These are phyloP conservation scores for Pelecanus crispus DNA, from an alignment of 2,113 vertebrate genomes.

Conservation along the genomic window DNA sequence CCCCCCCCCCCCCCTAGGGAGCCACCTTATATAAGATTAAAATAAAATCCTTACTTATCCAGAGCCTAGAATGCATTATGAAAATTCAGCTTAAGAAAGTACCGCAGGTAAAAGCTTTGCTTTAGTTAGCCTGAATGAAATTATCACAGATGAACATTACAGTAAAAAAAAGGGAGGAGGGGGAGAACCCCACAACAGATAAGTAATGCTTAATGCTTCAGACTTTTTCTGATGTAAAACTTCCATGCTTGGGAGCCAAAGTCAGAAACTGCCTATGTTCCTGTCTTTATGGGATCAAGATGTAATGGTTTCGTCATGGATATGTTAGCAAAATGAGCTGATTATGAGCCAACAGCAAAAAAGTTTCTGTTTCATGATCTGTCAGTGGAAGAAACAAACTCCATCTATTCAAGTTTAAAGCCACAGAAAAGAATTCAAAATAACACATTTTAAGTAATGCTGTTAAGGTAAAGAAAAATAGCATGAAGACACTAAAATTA, in stretches of 20 bases:
- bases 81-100: neutral
- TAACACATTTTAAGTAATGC: neutral
- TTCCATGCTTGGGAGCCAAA: neutral
- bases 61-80: neutral
- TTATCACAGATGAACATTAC: neutral
- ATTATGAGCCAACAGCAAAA: neutral
- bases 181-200: neutral
- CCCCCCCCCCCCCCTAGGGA: neutral
- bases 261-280: neutral
- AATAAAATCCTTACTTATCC: neutral
- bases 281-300: neutral
- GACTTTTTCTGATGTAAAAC: neutral
- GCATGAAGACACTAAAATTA: neutral
- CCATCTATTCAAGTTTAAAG: neutral
- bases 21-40: neutral
- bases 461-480: neutral
- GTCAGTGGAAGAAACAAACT: neutral
- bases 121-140: neutral
- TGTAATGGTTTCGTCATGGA: neutral
- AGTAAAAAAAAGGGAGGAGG: rapidly evolving
- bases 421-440: neutral
- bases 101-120: neutral
- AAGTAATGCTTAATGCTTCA: neutral
- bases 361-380: neutral
- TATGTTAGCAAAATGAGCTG: neutral